Percentiles rank a stretch among this genome's conserved stretches.
Conservation (phyloP, 2,797 vertebrate species). For the Syndactyla subalaris region DNA sequence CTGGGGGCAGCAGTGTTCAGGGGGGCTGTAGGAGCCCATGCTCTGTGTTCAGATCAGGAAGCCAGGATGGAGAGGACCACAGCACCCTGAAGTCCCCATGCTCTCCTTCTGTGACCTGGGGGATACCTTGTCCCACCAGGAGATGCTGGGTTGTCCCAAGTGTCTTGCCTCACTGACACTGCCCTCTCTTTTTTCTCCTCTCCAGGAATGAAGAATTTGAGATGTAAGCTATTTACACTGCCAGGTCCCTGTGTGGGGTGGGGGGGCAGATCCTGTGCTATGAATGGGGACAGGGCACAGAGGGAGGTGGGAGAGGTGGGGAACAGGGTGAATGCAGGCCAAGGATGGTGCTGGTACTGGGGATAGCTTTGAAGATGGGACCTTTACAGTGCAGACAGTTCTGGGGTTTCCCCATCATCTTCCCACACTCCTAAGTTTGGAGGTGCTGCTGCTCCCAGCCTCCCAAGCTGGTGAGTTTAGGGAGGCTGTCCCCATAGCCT, state of each 20-base stretch:
- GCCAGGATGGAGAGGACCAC: background rate
- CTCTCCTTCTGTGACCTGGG: background rate
- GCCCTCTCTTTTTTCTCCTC: background rate
- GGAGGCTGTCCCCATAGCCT: background rate
- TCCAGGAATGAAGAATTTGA: conserved; percentile 56
- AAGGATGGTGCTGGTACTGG: background rate
- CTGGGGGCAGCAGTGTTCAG: fast-evolving
- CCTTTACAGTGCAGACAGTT: background rate
- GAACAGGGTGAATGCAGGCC: background rate
- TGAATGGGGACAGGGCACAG: background rate
- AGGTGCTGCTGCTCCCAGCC: background rate
- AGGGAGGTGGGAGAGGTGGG: background rate
- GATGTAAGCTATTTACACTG: conserved; percentile 52
- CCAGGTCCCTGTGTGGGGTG: background rate
- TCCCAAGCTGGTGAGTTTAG: background rate
- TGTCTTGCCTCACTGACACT: background rate
- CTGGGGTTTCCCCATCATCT: background rate
- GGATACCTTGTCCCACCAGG: background rate
- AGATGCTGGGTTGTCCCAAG: background rate
- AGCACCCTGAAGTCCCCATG: fast-evolving
- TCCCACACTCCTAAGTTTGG: background rate
- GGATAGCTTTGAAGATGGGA: background rate
- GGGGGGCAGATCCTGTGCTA: background rate
- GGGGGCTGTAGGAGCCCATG: background rate
- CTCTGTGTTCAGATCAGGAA: background rate